phyloP scores from a whole-genome alignment of 2,888 invertebrate genomes.

The Nezara viridula region DNA sequence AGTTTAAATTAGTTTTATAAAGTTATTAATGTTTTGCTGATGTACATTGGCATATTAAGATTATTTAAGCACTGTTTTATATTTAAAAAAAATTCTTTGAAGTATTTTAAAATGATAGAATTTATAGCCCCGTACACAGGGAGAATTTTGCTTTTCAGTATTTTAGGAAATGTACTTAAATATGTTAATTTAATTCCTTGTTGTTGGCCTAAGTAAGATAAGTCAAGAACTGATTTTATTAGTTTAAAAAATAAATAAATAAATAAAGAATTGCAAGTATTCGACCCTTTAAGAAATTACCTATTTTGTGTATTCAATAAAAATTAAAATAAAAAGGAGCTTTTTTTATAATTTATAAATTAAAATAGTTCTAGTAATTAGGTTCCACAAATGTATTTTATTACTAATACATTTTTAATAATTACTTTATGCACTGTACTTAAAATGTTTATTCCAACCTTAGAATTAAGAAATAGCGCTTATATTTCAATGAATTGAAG shows the following conservation, averaged over 20 bases:
- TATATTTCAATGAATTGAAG: constrained; percentile 38
- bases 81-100: constrained; percentile 8
- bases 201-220: constrained; percentile 44
- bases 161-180: constrained; percentile 26
- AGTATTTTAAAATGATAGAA: background rate
- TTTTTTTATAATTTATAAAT: background rate
- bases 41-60: background rate
- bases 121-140: background rate
- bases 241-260: background rate
- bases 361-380: background rate
- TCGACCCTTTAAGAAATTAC: background rate
- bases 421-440: constrained; percentile 37
- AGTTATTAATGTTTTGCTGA: constrained; percentile 14
- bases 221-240: constrained; percentile 47
- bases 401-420: background rate
- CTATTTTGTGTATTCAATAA: constrained; percentile 36
- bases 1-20: constrained; percentile 6
- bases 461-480: constrained; percentile 4
- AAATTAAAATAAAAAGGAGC: background rate
- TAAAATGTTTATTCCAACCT: background rate
- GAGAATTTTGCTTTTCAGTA: constrained; percentile 27
- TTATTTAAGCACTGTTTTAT: constrained; percentile 33
- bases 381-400: background rate
- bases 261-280: background rate
- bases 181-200: constrained; percentile 36